Percentiles rank a stretch among this genome's conserved stretches.
Conservation (phyloP, 2,888 invertebrate genomes). For the Trichacis sp. region DNA sequence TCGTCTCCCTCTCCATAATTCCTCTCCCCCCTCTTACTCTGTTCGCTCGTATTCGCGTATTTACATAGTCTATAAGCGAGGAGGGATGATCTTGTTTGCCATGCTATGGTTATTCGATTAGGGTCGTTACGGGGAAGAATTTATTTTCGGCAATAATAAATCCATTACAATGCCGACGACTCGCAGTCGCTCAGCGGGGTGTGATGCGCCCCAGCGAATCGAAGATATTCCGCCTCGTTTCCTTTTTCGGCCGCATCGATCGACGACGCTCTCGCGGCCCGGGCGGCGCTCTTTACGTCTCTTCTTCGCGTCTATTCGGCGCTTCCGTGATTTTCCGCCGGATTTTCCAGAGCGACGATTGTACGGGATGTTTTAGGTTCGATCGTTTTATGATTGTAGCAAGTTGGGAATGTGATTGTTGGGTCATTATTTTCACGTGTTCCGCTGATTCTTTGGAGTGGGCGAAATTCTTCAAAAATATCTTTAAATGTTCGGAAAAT, state of each 20-base stretch:
- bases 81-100: conserved; percentile 68
- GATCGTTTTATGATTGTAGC: no score
- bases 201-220: conserved; percentile 41
- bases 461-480: no score
- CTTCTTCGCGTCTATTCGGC: neutral
- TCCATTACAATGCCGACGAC: conserved; percentile 62
- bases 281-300: conserved; percentile 14
- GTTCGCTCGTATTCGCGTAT: no score
- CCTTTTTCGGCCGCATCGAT: conserved; percentile 4
- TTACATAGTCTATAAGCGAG: conserved; percentile 66
- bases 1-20: conserved; percentile 19
- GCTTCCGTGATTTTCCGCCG: no score
- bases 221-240: conserved; percentile 28
- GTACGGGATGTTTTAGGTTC: no score
- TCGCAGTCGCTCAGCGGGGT: conserved; percentile 47
- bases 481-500: no score
- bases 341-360: no score
- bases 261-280: no score
- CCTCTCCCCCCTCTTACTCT: no score
- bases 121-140: conserved; percentile 65
- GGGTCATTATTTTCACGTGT: no score
- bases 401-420: no score
- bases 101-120: conserved; percentile 66
- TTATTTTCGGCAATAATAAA: conserved; percentile 69
- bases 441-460: no score